These are phyloP conservation scores for Chaetodon trifasciatus DNA, from an alignment of 2,797 vertebrate species.

Conservation along the genomic window DNA sequence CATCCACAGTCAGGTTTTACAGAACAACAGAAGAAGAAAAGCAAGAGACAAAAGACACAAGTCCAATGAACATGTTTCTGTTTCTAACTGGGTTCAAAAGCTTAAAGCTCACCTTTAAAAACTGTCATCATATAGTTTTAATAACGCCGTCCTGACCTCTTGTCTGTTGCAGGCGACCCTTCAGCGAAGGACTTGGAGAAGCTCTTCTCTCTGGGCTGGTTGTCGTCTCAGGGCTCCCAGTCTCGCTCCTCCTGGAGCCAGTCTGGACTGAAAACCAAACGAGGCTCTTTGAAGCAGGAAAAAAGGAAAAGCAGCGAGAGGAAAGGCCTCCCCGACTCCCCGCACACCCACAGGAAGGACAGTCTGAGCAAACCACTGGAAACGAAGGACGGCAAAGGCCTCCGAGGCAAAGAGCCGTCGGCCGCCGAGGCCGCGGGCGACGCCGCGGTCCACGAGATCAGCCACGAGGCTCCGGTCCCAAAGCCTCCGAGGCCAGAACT, in stretches of 20 bases:
- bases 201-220: slow-evolving; percentile 63
- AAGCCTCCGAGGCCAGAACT: slow-evolving; percentile 41
- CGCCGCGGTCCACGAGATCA: slow-evolving; percentile 7
- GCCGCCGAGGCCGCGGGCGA: background rate
- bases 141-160: too few relatives aligned
- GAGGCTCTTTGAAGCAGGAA: slow-evolving; percentile 51
- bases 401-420: slow-evolving; percentile 1
- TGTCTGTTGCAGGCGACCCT: slow-evolving; percentile 56
- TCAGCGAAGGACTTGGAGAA: slow-evolving; percentile 69
- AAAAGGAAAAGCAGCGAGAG: slow-evolving; percentile 52
- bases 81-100: too few relatives aligned
- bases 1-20: too few relatives aligned
- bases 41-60: background rate
- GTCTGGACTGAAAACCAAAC: slow-evolving; percentile 62
- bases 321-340: slow-evolving; percentile 25
- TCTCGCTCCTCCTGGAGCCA: slow-evolving; percentile 47
- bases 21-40: too few relatives aligned
- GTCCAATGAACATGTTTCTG: too few relatives aligned
- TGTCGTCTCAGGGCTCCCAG: slow-evolving; percentile 57
- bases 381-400: slow-evolving; percentile 35
- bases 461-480: background rate
- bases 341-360: slow-evolving; percentile 50
- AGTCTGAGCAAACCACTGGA: slow-evolving; percentile 37
- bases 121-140: too few relatives aligned
- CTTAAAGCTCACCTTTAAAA: too few relatives aligned